Conservation (phyloP, 2,888 invertebrate genomes). For the Meiosimyza decipiens region DNA sequence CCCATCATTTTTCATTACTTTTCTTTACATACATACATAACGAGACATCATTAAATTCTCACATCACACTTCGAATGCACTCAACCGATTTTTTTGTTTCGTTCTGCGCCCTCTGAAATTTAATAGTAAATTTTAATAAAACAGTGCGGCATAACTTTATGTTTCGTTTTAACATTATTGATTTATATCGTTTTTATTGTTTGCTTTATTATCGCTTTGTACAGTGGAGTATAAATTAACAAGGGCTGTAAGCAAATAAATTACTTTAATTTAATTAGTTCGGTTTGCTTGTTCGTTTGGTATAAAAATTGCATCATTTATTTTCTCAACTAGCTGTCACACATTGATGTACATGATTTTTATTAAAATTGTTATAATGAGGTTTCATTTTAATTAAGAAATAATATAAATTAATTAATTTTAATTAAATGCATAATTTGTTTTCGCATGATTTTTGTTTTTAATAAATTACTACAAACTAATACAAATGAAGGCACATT, state of each 20-base stretch:
- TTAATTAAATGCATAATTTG: slow-evolving; percentile 1
- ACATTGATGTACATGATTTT: slow-evolving; percentile 2
- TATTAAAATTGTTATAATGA: slow-evolving; percentile 10
- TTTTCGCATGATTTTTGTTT: slow-evolving; percentile 4
- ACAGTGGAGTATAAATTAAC: too few species aligned
- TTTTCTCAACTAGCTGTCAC: slow-evolving; percentile 27
- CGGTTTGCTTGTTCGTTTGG: neutral
- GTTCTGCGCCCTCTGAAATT: too few species aligned
- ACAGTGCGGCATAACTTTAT: too few species aligned
- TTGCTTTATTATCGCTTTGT: too few species aligned
- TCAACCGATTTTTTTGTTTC: too few species aligned
- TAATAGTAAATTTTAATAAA: too few species aligned
- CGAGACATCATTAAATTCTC: too few species aligned
- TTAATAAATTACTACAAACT: slow-evolving; percentile 61
- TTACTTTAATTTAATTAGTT: neutral
- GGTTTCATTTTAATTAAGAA: slow-evolving; percentile 37
- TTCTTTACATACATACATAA: too few species aligned
- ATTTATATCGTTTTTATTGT: slow-evolving; percentile 33
- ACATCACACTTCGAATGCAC: too few species aligned
- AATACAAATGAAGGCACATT: slow-evolving; percentile 60
- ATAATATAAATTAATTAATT: slow-evolving; percentile 37
- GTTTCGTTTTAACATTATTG: too few species aligned
- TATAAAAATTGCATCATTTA: slow-evolving; percentile 14
- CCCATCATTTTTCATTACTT: too few species aligned
- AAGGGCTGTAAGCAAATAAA: neutral